Evolutionary conservation across 1,140 invertebrate genomes (phyloP), one percentile per base, ranked within the genome.

Genomic region (Diachasmimorpha longicaudata): DNA sequence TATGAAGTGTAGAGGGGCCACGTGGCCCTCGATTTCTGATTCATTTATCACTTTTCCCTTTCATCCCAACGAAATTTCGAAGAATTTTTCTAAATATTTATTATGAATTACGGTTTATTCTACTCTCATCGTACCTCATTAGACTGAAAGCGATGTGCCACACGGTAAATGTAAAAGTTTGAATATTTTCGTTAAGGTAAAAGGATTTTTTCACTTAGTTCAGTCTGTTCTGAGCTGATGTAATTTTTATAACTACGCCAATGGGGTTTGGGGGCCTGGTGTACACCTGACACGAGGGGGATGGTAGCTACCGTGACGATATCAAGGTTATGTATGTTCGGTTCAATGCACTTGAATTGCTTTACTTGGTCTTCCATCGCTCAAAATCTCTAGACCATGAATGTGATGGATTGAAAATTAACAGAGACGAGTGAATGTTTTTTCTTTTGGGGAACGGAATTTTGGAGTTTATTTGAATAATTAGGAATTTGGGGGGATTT

Each of bases 271-370:
- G 31, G 55, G 76, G 72, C 44, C 19, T 70, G 70, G 67, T 76
- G 79, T 86, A 83, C 83, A 89, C 86, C 87, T 87, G 87, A 86
- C 82, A 83, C 81, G 16, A 10, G 80, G 81, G 79, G 80, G 82
- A 82, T 83, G 82, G 82, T 84, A 85, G 79, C 79, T 81, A 84
- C 83, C 86, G 84, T 87, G 86, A 87, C 84, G 87, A 79, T 78
- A 83, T 76, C 85, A 89, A 88, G 87, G 86, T 85, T 88, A 84
- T 79, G 73, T 75, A 69, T 25, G 66, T 77, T 78, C 79, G 85
- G 87, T 89, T 89, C 87, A 88, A 89, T 84, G 87, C 85, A 87
- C 86, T 85, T 83, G 79, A 80, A 84, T 83, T 79, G 76, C 80
- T 84, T 76, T 81, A 75, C 77, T 74, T 14, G 19, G 14, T 19